Evolutionary conservation across 2,113 vertebrate species (phyloP).

Genomic region (Corythoichthys haematopterus): DNA sequence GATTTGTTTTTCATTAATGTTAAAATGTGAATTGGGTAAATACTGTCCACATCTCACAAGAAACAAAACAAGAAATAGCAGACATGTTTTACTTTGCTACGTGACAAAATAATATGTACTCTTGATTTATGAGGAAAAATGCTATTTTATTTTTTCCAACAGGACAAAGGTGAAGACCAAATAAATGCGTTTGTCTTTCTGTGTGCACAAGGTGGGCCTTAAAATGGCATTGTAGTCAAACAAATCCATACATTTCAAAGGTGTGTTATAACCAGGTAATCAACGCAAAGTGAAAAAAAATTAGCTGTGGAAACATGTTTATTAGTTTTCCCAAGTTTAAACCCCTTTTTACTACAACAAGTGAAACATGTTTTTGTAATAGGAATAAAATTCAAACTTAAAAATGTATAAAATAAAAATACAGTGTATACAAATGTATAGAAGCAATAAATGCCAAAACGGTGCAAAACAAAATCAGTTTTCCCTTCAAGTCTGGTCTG

Average conservation of each 20-base stretch:
- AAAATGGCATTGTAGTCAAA: neutral
- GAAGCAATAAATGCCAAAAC: constrained; percentile 52
- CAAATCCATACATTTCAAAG: neutral
- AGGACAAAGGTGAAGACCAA: neutral
- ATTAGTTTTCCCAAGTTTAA: constrained; percentile 83
- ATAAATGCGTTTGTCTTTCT: neutral
- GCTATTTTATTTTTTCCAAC: neutral
- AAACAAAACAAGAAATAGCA: no score
- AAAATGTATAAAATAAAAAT: constrained; percentile 65
- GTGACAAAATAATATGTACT: no score
- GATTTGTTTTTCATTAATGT: no score
- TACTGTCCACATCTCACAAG: no score
- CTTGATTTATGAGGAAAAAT: neutral
- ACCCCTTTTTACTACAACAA: constrained; percentile 85
- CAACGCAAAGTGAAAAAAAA: neutral
- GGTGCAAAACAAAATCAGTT: constrained; percentile 72
- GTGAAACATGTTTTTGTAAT: constrained; percentile 73
- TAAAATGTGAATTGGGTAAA: no score
- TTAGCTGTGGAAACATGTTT: constrained; percentile 85
- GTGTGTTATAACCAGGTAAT: neutral
- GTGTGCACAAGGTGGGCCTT: neutral
- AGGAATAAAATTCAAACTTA: constrained; percentile 77
- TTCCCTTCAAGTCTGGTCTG: constrained; percentile 33
- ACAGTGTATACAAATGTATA: constrained; percentile 74
- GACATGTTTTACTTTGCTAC: no score